Evolutionary conservation across 2,113 vertebrate species (phyloP).

Genomic region (Phyllopteryx taeniolatus): DNA sequence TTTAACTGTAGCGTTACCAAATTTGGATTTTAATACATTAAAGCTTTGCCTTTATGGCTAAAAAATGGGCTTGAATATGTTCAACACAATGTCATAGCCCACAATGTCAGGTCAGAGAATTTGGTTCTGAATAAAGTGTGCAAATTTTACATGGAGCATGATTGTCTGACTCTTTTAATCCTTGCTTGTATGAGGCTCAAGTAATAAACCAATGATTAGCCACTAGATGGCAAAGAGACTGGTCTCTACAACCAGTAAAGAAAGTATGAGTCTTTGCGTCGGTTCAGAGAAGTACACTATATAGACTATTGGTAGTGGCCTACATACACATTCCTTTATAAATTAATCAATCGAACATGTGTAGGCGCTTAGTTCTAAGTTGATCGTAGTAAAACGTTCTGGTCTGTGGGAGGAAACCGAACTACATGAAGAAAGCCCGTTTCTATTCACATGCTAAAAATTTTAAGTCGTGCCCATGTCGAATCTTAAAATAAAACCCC

Average conservation of each 20-base stretch:
- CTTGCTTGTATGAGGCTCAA: background rate
- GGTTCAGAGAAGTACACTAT: background rate
- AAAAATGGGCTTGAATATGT: background rate
- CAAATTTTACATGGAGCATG: constrained; percentile 40
- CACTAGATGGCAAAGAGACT: constrained; percentile 8
- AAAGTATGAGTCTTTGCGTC: background rate
- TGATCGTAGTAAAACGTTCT: too few relatives aligned
- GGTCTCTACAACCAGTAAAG: constrained; percentile 19
- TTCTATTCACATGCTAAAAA: too few relatives aligned
- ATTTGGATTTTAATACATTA: constrained; percentile 15
- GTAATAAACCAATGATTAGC: constrained; percentile 19
- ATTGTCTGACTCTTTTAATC: constrained; percentile 18
- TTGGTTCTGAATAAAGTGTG: constrained; percentile 22
- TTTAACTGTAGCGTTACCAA: constrained; percentile 14
- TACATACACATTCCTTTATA: too few relatives aligned
- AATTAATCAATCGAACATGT: too few relatives aligned
- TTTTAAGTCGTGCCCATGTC: background rate
- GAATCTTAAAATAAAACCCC: background rate
- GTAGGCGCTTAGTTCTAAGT: too few relatives aligned
- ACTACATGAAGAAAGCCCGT: too few relatives aligned
- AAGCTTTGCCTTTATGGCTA: constrained; percentile 11
- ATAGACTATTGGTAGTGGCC: background rate
- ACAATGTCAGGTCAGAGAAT: constrained; percentile 15
- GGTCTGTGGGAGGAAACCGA: too few relatives aligned
- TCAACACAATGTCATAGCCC: background rate